Evolutionary conservation across 2,797 vertebrate genomes (phyloP), one percentile per base, ranked within the genome.

Genomic region (Hyperoplus immaculatus): DNA sequence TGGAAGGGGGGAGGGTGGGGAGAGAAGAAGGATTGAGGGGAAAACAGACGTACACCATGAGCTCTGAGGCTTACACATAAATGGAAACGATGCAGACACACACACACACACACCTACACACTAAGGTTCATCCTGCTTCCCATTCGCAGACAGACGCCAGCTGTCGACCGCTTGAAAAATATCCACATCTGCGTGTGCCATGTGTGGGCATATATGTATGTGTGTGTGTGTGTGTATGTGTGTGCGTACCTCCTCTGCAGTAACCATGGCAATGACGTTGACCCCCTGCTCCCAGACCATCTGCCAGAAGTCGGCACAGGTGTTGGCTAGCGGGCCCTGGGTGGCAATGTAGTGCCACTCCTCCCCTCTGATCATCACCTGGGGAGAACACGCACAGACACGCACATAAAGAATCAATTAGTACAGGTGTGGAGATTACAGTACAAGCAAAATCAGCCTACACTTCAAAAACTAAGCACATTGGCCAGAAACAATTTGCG

Each of bases 261-360:
- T 99, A 92, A 99, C 97, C 97, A 99, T 99, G 89, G 97, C 98
- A 45, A 99, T 99, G 79, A 99, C 98, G 59, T 97, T 99, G 85
- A 97, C 97, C 16, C 97, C 97, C 88, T 99, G 97, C 88, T 99
- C 97, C 98, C 98, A 99, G 53, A 99, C 96, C 98, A 99, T 99
- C 95, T 99, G 98, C 98, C 98, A 99, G 94, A 99, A 99, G 90
- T 99, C 97, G 1, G 97, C 97, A 86, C 97, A 98, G 0, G 98
- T 99, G 89, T 97, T 97, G 43, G 97, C 96, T 69, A 99, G 92
- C 4, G 98, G 98, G 41, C 97, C 98, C 91, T 99, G 98, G 9
- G 98, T 99, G 81, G 97, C 97, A 1, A 99, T 98, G 89, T 99
- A 99, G 88, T 98, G 97, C 98, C 97, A 98, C 83, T 99, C 97